phyloP scores from a whole-genome alignment of 2,888 invertebrate species.

The Philereme transversata region DNA sequence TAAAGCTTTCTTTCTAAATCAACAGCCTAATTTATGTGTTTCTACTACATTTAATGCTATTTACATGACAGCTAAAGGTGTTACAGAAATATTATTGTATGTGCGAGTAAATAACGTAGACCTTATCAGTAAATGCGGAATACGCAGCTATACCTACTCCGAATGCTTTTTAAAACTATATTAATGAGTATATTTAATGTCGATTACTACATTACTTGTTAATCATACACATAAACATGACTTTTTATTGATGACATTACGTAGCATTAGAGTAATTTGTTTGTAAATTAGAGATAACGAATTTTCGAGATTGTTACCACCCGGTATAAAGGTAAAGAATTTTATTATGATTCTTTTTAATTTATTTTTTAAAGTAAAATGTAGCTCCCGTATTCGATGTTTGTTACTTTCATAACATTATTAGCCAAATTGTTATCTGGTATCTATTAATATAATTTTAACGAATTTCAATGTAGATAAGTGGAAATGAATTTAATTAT shows the following conservation, averaged over 20 bases:
- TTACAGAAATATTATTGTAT: slow-evolving; percentile 6
- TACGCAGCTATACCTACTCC: slow-evolving; percentile 58
- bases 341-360: slow-evolving; percentile 56
- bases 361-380: slow-evolving; percentile 52
- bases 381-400: slow-evolving; percentile 66
- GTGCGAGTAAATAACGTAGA: slow-evolving; percentile 22
- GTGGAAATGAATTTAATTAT: slow-evolving; percentile 67
- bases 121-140: slow-evolving; percentile 41
- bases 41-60: slow-evolving; percentile 37
- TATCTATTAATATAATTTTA: slow-evolving; percentile 65
- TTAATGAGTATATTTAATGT: slow-evolving; percentile 62
- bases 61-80: slow-evolving; percentile 20
- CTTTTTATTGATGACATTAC: slow-evolving; percentile 76
- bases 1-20: slow-evolving; percentile 74
- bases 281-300: slow-evolving; percentile 78
- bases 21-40: slow-evolving; percentile 57
- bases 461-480: slow-evolving; percentile 73
- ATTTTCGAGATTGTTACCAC: slow-evolving; percentile 81
- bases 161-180: slow-evolving; percentile 60
- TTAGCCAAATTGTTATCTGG: slow-evolving; percentile 71
- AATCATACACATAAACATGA: slow-evolving; percentile 60
- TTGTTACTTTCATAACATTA: slow-evolving; percentile 69
- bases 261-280: slow-evolving; percentile 73
- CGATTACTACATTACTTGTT: slow-evolving; percentile 56
- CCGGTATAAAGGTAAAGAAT: slow-evolving; percentile 68